phyloP scores from a whole-genome alignment of 2,113 vertebrate genomes.

The Odocoileus hemionus region DNA sequence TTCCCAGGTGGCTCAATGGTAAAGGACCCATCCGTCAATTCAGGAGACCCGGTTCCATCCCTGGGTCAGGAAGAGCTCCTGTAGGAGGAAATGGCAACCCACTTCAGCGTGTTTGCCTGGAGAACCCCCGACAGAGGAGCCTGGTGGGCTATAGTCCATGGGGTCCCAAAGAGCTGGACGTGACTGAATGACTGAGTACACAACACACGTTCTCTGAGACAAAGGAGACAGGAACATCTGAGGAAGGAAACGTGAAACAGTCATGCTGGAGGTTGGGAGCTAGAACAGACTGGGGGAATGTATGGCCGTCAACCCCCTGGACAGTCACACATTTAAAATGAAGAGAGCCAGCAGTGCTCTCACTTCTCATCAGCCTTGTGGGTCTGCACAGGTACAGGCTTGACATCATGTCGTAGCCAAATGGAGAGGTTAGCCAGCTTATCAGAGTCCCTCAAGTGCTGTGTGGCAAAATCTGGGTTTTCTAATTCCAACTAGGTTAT shows the following conservation, averaged over 20 bases:
- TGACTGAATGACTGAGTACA: not conserved
- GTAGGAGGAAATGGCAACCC: not conserved
- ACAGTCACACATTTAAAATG: not conserved
- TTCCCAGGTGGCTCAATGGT: not conserved
- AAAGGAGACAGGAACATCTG: not conserved
- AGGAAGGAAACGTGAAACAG: not conserved
- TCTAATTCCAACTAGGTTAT: not conserved
- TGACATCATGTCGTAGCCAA: not conserved
- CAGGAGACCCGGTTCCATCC: not conserved
- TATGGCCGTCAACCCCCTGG: not conserved
- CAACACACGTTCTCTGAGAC: not conserved
- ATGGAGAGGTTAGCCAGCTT: not conserved
- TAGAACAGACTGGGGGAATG: not conserved
- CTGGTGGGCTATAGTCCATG: not conserved
- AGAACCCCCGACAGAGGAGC: not conserved
- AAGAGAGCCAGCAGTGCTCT: not conserved
- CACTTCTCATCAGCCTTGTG: not conserved
- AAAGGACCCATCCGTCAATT: not conserved
- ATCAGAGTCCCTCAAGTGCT: fast-evolving
- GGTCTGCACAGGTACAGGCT: not conserved
- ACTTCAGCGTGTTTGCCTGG: not conserved
- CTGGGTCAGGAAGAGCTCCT: not conserved
- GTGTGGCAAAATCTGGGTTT: not conserved
- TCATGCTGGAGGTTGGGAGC: not conserved
- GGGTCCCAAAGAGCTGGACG: not conserved